phyloP scores from a whole-genome alignment of 1,140 invertebrate species.

The Reticulitermes speratus region DNA sequence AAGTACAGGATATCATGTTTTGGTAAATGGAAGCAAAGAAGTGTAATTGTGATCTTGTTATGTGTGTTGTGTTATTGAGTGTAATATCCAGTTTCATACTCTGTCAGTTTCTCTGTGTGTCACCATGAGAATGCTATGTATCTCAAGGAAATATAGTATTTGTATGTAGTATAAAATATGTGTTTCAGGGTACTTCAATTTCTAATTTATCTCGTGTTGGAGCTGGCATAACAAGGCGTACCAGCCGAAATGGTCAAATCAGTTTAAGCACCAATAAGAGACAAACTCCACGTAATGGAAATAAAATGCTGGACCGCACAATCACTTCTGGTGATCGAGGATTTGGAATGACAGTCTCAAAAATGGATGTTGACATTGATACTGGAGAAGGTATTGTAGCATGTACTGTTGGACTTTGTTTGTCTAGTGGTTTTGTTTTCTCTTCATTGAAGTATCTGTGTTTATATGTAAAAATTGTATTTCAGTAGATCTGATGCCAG shows the following conservation, averaged over 20 bases:
- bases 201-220: background rate
- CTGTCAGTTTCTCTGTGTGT: too few relatives aligned
- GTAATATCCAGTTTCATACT: too few relatives aligned
- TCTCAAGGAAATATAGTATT: background rate
- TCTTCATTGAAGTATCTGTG: too few relatives aligned
- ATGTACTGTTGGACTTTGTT: background rate
- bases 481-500: background rate
- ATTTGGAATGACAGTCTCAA: background rate
- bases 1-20: too few relatives aligned
- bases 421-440: too few relatives aligned
- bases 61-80: background rate
- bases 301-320: background rate
- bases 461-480: too few relatives aligned
- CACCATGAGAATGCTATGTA: too few relatives aligned
- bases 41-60: background rate
- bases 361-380: background rate
- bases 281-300: slow-evolving; percentile 32
- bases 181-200: background rate
- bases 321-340: background rate
- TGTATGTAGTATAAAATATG: background rate
- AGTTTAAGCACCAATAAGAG: slow-evolving; percentile 53
- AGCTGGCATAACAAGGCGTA: slow-evolving; percentile 38
- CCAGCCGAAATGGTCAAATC: slow-evolving; percentile 50
- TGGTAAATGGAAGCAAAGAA: background rate
- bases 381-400: background rate